Evolutionary conservation across 2,113 vertebrate species (phyloP), one percentile per base, ranked within the genome.

Genomic region (Natator depressus): DNA sequence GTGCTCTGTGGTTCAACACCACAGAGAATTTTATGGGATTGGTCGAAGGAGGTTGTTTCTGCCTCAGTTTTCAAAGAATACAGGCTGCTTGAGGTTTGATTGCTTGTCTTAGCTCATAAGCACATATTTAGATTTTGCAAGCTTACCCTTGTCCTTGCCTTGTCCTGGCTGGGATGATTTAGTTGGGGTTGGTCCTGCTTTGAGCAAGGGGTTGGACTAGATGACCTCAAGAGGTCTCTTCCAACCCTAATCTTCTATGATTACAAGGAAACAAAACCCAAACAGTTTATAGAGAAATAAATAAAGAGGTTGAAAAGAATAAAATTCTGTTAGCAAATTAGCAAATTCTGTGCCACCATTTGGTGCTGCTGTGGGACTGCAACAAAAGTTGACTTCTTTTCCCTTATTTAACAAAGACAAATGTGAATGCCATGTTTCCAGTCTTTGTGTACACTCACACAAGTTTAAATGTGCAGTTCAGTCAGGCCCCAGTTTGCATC

Each of bases 351-450:
- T 80, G 27, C 10, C 35, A 86, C 62, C 42, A 84, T 96, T 95
- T 96, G 94, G 87, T 95, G 90, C 22, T 96, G 84, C 89, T 93
- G 47, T 91, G 84, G 78, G n/a, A 93, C 79, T 22, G 81, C 76
- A 94, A 65, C 38, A 95, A 88, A 82, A 35, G 38, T 53, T 84
- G 69, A 4, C 27, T 93, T 38, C 83, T 85, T 69, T 11, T 83
- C 8, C 13, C 42, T 24, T 91, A 75, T 85, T 78, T 65, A 72
- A 50, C 31, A 78, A 88, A 49, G 79, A 88, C 69, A 92, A 91
- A 92, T 65, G 31, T 12, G 22, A 87, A 31, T 59, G 84, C 54
- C 55, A 86, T 0, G 0, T 42, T 53, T 93, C n/a, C 38, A 65
- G 8, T 6, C n/a, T 79, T 92, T 85, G 90, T 3, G 1, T 85